Evolutionary conservation across 2,797 vertebrate species (phyloP).

Genomic region (Coccyzus lansbergi): DNA sequence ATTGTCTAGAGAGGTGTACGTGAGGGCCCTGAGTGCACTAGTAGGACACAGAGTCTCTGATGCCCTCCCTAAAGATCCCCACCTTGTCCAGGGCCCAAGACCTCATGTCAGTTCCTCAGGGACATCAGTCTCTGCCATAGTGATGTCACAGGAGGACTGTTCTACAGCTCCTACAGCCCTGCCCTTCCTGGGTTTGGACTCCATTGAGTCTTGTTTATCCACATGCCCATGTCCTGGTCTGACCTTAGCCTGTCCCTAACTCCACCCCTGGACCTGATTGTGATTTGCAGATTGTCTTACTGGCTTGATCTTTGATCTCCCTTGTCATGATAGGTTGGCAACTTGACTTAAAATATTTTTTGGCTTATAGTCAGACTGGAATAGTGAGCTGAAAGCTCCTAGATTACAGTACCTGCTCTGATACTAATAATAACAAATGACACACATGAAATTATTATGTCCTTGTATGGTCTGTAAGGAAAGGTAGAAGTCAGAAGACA

Average conservation of each 20-base stretch:
- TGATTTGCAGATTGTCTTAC: neutral
- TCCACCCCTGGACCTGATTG: neutral
- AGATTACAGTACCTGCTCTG: neutral
- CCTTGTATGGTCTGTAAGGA: neutral
- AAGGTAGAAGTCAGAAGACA: neutral
- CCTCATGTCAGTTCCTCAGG: neutral
- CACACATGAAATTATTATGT: neutral
- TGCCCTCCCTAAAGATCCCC: accelerated
- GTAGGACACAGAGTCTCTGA: neutral
- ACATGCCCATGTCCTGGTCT: neutral
- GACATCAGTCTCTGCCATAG: neutral
- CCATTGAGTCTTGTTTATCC: accelerated
- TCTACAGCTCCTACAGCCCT: neutral
- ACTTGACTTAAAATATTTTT: neutral
- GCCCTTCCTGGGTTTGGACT: neutral
- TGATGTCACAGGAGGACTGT: neutral
- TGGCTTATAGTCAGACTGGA: neutral
- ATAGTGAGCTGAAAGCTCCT: neutral
- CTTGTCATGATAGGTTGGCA: neutral
- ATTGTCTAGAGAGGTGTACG: neutral
- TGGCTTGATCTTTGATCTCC: neutral
- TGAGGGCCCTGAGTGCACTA: neutral
- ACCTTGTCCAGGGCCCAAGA: neutral
- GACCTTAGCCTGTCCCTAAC: neutral
- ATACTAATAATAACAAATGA: neutral